Evolutionary conservation across 2,113 vertebrate genomes (phyloP), one percentile per base, ranked within the genome.

Genomic region (Ellobius talpinus): DNA sequence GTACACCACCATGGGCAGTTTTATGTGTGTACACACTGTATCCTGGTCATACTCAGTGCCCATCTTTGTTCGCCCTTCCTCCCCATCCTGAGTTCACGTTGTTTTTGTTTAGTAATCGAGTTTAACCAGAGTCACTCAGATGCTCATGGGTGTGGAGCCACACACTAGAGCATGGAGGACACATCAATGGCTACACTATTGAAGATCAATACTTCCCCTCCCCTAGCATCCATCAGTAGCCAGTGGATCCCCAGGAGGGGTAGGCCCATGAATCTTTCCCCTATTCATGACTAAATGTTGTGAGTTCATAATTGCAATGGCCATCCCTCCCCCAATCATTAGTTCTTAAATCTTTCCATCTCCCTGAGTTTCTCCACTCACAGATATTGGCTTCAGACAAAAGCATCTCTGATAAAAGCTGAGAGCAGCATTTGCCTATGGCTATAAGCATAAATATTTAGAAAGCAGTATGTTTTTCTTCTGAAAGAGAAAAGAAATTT

Each of bases 401-500:
- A 45, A 65, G 26, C 26, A 33, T 65, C 39, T 86, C 82, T 66
- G 29, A 86, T 66, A 47, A 66, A 61, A 66, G 61, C 42, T 19
- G 29, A 33, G 61, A 45, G 26, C 82, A 86, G 61, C 82, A 86
- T 66, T 33, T 86, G 61, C 39, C 42, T 66, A 33, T 66, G 39
- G 61, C 16, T 21, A 47, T 86, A 86, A 66, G 29, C 39, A 85
- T 29, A 66, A 45, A 45, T 33, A 33, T 21, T 86, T 10, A 47
- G 24, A 63, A 7, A 9, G 42, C 63, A 33, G 45, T 86, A n/a
- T n/a, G n/a, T n/a, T n/a, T n/a, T n/a, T n/a, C n/a, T n/a, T n/a
- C 99, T 99, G 97, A 81, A 98, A 96, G 93, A 98, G 66, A 95
- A 88, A n/a, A 96, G n/a, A 19, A 9, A 17, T 97, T 87, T 92